A percentile compares a stretch with the other conserved stretches of the same genome.
Conservation (phyloP, 1,140 invertebrate species). For the Ptiloglossa arizonensis region DNA sequence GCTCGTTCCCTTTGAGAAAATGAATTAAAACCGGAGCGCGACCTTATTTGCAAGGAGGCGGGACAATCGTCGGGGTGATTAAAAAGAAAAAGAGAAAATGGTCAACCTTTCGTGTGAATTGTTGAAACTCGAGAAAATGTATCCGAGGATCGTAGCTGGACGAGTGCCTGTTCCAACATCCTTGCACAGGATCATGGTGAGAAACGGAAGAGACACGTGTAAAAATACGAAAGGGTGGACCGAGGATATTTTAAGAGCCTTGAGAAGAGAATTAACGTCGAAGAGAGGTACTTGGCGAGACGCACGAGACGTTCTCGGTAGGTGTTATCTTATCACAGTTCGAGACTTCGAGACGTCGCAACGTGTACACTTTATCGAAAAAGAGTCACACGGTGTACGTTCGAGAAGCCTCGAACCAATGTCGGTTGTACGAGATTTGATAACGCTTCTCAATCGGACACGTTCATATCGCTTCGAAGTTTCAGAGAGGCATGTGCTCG, state of each 20-base stretch:
- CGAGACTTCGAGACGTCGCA: no score
- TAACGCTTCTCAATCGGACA: not conserved
- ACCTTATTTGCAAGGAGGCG: not conserved
- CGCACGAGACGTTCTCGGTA: no score
- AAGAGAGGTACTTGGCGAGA: constrained; percentile 9
- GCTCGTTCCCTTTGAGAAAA: not conserved
- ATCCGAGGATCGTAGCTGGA: no score
- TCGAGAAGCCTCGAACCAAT: not conserved
- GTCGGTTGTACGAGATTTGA: not conserved
- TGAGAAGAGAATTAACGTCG: not conserved
- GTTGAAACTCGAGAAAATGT: no score
- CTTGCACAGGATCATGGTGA: no score
- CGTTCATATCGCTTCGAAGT: not conserved
- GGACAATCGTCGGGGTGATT: not conserved
- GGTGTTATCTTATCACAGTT: no score
- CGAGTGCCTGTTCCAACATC: no score
- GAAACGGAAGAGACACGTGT: no score
- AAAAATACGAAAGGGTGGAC: no score
- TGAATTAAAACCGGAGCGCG: not conserved
- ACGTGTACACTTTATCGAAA: no score
- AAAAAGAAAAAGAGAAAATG: not conserved
- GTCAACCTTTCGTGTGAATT: not conserved
- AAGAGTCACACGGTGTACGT: no score
- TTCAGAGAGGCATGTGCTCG: not conserved
- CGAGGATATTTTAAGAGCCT: not conserved